Evolutionary conservation across 2,888 invertebrate genomes (phyloP), one percentile per base, ranked within the genome.

Genomic region (Magallana nippona): DNA sequence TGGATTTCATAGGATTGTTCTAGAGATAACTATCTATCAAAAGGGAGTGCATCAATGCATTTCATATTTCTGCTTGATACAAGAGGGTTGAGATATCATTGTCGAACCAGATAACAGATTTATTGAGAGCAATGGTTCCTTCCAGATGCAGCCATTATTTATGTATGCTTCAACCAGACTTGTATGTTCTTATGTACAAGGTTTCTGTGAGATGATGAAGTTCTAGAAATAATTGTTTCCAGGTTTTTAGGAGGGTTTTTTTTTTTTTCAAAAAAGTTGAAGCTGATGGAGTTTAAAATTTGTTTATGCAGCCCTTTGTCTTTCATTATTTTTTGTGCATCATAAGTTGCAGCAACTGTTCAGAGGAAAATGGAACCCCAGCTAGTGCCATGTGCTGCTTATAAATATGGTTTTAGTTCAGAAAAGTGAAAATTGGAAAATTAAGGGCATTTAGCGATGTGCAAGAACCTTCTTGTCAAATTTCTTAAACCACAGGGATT

Each of bases 281-380:
- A 44, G 44, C 44, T 44, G 44, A 44, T 44, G 44, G 22, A 71
- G 22, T 22, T 71, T 63, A 10, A 22, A 22, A 27, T 71, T 27
- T 15, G 22, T 19, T 63, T 19, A 10, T 13, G 22, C 15, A 71
- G 71, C 32, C 71, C 32, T 27, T 71, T 71, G 71, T 71, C 32
- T 71, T 27, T 27, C 27, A 71, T 71, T 44, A 60, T 71, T 71
- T 71, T 71, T 71, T 22, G 71, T 71, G 71, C 71, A 71, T 71
- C 32, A 27, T 27, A 71, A 71, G 71, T 71, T 71, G 71, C 71
- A 71, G 32, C 71, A 71, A 71, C 71, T 71, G 71, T 71, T 71
- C 11, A 27, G 27, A 71, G 32, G 22, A 71, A 44, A 44, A 44
- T 19, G 27, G 22, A 71, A 27, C 71, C 27, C 27, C 71, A 27